These are phyloP conservation scores for Columba livia DNA, from an alignment of 2,113 vertebrate species.

Conservation along the genomic window DNA sequence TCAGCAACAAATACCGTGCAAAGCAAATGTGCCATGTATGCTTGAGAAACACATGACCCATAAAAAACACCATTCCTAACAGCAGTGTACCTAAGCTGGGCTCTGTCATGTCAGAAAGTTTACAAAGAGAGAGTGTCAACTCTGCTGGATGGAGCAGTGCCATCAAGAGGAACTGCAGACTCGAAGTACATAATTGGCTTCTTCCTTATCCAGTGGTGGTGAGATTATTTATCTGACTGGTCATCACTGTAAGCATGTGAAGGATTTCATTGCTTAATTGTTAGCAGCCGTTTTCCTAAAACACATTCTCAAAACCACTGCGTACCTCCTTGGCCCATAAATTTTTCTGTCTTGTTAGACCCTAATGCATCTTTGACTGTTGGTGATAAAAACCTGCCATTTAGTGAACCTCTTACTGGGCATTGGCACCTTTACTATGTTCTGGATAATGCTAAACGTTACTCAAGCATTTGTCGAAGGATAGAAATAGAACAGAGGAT, in stretches of 20 bases:
- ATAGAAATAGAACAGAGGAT: not conserved
- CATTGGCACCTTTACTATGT: not conserved
- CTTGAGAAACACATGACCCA: not conserved
- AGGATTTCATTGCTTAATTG: not conserved
- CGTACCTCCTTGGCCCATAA: not conserved
- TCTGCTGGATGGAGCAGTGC: not conserved
- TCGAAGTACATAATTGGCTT: rapidly evolving
- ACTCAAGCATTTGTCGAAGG: not conserved
- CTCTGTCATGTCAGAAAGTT: not conserved
- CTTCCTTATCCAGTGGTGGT: not conserved
- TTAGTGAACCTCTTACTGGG: not conserved
- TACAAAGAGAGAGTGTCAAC: not conserved
- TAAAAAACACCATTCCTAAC: not conserved
- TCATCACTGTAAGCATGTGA: not conserved
- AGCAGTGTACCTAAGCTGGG: rapidly evolving
- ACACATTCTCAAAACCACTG: not conserved
- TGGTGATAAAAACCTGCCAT: not conserved
- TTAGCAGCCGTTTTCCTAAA: not conserved
- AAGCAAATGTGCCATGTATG: rapidly evolving
- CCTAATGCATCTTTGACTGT: not conserved
- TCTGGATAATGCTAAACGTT: not conserved
- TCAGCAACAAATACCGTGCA: not conserved
- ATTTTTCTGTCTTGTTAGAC: not conserved
- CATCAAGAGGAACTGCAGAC: not conserved
- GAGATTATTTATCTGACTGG: not conserved